These are phyloP conservation scores for Drosophila subsilvestris DNA, from an alignment of 2,888 invertebrate genomes.

Conservation along the genomic window DNA sequence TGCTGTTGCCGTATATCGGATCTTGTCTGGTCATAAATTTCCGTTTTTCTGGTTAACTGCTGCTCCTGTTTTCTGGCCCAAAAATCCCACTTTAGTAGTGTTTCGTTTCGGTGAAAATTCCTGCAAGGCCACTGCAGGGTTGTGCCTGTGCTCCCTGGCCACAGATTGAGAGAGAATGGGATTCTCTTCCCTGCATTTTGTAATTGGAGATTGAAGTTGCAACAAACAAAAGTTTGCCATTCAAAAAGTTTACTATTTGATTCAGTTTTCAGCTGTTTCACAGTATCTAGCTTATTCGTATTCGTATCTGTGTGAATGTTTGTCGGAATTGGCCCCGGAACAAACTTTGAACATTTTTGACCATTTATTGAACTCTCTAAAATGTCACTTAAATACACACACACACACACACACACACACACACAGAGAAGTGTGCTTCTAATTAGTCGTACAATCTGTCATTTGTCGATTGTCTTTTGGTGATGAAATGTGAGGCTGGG, in stretches of 20 bases:
- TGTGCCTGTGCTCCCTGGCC: not conserved
- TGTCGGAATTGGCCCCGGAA: not conserved
- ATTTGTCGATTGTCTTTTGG: constrained; percentile 39
- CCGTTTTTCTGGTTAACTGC: constrained; percentile 62
- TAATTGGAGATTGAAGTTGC: constrained; percentile 77
- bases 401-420: not conserved
- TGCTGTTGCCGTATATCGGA: constrained; percentile 39
- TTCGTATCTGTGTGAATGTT: constrained; percentile 16
- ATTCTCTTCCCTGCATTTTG: constrained; percentile 42
- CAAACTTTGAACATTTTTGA: constrained; percentile 58
- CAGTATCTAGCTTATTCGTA: constrained; percentile 41
- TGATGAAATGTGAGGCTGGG: constrained; percentile 3
- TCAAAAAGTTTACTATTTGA: constrained; percentile 69
- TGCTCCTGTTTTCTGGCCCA: not conserved
- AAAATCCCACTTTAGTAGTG: not conserved
- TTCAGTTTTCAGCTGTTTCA: constrained; percentile 36
- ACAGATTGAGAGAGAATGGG: constrained; percentile 19
- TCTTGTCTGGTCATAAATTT: constrained; percentile 67
- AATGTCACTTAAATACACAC: constrained; percentile 57
- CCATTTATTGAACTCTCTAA: constrained; percentile 64
- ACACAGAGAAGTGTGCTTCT: constrained; percentile 48
- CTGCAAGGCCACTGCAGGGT: not conserved
- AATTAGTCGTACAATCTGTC: constrained; percentile 58
- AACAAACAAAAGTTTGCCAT: constrained; percentile 59
- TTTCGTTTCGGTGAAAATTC: not conserved